Conservation (phyloP, 2,113 vertebrate genomes). For the Sisor rabdophorus region DNA sequence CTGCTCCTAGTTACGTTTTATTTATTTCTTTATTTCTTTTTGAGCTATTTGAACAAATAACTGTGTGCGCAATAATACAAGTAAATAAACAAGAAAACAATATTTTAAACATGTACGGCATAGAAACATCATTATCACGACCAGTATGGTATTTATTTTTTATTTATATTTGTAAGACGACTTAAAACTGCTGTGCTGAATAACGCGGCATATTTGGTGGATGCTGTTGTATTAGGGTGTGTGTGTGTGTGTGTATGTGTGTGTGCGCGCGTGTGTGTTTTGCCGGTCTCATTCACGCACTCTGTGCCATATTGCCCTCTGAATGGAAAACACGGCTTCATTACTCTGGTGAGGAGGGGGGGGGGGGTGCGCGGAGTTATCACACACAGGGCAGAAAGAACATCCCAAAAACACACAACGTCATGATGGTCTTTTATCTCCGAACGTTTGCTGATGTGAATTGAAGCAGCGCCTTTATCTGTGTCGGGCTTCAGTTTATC, state of each 20-base stretch:
- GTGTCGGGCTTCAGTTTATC: background rate
- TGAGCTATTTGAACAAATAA: too few relatives aligned
- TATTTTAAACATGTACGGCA: too few relatives aligned
- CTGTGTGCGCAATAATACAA: too few relatives aligned
- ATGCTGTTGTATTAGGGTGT: background rate
- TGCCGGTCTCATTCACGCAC: background rate
- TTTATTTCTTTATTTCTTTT: background rate
- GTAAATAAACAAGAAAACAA: too few relatives aligned
- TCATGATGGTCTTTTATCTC: background rate
- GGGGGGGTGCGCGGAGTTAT: background rate
- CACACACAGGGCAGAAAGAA: background rate
- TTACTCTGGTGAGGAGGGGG: background rate
- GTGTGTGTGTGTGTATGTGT: background rate
- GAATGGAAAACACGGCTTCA: background rate
- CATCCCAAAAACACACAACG: background rate
- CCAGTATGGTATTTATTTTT: background rate
- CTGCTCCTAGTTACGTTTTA: background rate
- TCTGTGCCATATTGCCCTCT: conserved; percentile 1
- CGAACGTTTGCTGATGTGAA: background rate
- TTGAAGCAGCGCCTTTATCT: background rate
- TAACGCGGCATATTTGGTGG: background rate
- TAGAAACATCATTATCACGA: too few relatives aligned
- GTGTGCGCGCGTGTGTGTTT: background rate
- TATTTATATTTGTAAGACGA: too few relatives aligned
- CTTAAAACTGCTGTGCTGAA: background rate